A percentile compares a stretch with the other conserved stretches of the same genome.
Conservation (phyloP, 2,113 vertebrate species). For the Andinoacara biseriatus region DNA sequence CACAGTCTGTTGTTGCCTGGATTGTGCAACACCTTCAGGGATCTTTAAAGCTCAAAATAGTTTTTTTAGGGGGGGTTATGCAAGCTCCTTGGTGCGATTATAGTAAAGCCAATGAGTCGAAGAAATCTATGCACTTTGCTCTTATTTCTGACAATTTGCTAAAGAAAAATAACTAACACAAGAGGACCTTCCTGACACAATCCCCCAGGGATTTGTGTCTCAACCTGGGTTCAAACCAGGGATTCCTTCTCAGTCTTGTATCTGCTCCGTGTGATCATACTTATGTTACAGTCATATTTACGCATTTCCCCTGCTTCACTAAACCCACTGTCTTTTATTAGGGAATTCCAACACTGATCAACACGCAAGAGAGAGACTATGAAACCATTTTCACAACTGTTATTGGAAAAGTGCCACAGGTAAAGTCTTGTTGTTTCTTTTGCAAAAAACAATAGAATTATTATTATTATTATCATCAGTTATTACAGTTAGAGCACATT, state of each 20-base stretch:
- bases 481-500: neutral
- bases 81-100: neutral
- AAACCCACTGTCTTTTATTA: slow-evolving; percentile 35
- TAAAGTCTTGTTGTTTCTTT: slow-evolving; percentile 46
- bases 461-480: too few relatives aligned
- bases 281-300: neutral
- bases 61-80: neutral
- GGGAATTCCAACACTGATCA: slow-evolving; percentile 88
- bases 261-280: neutral
- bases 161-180: too few relatives aligned
- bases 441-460: too few relatives aligned
- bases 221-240: too few relatives aligned
- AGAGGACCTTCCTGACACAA: too few relatives aligned
- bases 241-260: neutral
- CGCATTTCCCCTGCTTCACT: neutral
- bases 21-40: fast-evolving
- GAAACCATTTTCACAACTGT: slow-evolving; percentile 84
- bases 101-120: too few relatives aligned
- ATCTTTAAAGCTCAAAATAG: neutral
- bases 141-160: too few relatives aligned
- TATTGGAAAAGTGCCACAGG: slow-evolving; percentile 83
- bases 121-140: too few relatives aligned
- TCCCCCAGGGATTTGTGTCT: too few relatives aligned
- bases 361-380: slow-evolving; percentile 84
- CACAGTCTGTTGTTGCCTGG: neutral